Percentiles rank a stretch among this genome's conserved stretches.
Evolutionary conservation across 1,140 invertebrate species (phyloP).

Genomic region (Zaprionus kolodkinae): DNA sequence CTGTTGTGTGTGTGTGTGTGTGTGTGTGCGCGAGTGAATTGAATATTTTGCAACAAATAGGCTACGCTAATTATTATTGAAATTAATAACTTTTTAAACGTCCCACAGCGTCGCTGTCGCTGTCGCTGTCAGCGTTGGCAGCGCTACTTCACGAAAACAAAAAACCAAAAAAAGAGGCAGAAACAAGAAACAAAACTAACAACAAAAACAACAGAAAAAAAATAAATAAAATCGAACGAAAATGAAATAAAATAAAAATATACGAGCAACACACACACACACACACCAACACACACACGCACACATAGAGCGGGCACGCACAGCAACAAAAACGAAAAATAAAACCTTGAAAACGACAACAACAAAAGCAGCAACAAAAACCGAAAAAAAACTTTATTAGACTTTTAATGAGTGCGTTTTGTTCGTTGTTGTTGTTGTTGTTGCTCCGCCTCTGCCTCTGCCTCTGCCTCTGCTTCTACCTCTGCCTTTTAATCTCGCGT

Average conservation of each 20-base stretch:
- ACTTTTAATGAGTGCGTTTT: constrained; percentile 60
- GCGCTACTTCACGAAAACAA: constrained; percentile 5
- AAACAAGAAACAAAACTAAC: constrained; percentile 30
- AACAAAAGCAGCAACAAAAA: constrained; percentile 27
- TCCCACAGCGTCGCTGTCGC: constrained; percentile 21
- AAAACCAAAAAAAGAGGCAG: neutral
- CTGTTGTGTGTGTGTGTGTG: constrained; percentile 7
- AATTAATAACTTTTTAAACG: constrained; percentile 55
- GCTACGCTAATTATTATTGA: constrained; percentile 43
- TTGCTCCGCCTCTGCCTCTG: neutral
- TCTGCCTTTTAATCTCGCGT: constrained; percentile 28
- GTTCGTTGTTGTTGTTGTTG: constrained; percentile 30
- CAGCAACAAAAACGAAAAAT: constrained; percentile 44
- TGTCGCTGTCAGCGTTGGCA: constrained; percentile 26
- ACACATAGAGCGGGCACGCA: constrained; percentile 19
- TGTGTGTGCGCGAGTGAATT: constrained; percentile 10
- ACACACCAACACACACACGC: constrained; percentile 12
- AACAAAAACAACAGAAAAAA: constrained; percentile 31
- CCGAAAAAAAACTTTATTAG: constrained; percentile 49
- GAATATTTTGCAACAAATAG: constrained; percentile 45
- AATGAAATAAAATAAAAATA: constrained; percentile 54
- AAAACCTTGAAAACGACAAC: constrained; percentile 51
- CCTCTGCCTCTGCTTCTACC: neutral
- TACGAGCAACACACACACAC: constrained; percentile 31
- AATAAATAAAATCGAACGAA: constrained; percentile 45